Evolutionary conservation across 1,140 invertebrate genomes (phyloP), one percentile per base, ranked within the genome.

Genomic region (Holcopasites calliopsidis): DNA sequence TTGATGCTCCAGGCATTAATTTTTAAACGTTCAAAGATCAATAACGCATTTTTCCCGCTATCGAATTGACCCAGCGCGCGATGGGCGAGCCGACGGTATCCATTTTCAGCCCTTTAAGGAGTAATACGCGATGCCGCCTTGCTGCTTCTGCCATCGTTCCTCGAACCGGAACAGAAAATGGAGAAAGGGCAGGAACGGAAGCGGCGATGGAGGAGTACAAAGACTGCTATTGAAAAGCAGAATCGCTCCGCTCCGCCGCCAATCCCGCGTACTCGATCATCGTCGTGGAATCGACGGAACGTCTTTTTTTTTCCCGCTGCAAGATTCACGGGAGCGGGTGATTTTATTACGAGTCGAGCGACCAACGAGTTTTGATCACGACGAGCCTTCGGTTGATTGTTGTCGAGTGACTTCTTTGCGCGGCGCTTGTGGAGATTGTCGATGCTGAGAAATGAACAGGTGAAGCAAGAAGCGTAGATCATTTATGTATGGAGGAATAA

Each of bases 31-130:
- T n/a, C n/a, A n/a, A n/a, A n/a, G n/a, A n/a, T n/a, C n/a, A n/a
- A n/a, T n/a, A n/a, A n/a, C n/a, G n/a, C n/a, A n/a, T n/a, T n/a
- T n/a, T n/a, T n/a, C n/a, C n/a, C n/a, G n/a, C n/a, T n/a, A n/a
- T n/a, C n/a, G n/a, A n/a, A n/a, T n/a, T n/a, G n/a, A 68, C 73
- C 85, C 57, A 85, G 80, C 69, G n/a, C 66, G 77, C 83, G 85
- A 89, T 87, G 79, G 79, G 72, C 80, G 50, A 68, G 28, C 68
- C 54, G 72, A 60, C 79, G 86, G 78, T 86, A 85, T 82, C 80
- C 79, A 66, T 86, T 84, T 68, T 61, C 52, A 33, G 8, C 38
- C 18, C 57, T 44, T 11, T 5, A 23, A 31, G 35, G 21, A 44
- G 7, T 8, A 21, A 42, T 38, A 8, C 58, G 4, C 16, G 60